Evolutionary conservation across 1,140 invertebrate species (phyloP).

Genomic region (Saccostrea echinata): DNA sequence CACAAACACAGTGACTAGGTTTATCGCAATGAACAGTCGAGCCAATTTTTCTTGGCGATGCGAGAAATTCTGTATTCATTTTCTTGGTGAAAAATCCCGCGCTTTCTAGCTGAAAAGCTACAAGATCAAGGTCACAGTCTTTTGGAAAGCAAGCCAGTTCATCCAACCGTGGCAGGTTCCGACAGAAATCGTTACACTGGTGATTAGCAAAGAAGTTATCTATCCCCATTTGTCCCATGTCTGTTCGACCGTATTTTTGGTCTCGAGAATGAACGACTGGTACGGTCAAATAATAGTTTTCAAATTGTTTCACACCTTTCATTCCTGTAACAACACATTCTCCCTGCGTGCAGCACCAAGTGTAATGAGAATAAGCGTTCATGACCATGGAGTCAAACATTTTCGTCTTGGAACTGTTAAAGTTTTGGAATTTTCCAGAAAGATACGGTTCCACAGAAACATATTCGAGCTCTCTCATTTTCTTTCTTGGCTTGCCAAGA

Average conservation of each 20-base stretch:
- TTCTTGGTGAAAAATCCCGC: slow-evolving; percentile 35
- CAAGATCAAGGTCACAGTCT: slow-evolving; percentile 43
- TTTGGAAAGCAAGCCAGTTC: slow-evolving; percentile 18
- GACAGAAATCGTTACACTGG: slow-evolving; percentile 59
- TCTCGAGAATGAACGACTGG: slow-evolving; percentile 57
- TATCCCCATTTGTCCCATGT: slow-evolving; percentile 54
- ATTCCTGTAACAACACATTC: slow-evolving; percentile 48
- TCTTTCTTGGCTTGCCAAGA: slow-evolving; percentile 54
- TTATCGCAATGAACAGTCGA: slow-evolving; percentile 50
- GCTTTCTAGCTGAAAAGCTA: slow-evolving; percentile 46
- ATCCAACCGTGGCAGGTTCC: slow-evolving; percentile 44
- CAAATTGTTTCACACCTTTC: slow-evolving; percentile 53
- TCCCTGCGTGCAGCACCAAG: slow-evolving; percentile 54
- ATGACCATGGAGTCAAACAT: slow-evolving; percentile 45
- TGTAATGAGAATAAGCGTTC: slow-evolving; percentile 59
- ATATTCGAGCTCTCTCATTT: slow-evolving; percentile 54
- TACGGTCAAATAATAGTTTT: slow-evolving; percentile 52
- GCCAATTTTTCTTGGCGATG: slow-evolving; percentile 7
- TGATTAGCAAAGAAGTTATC: slow-evolving; percentile 58
- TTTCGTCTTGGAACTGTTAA: slow-evolving; percentile 48
- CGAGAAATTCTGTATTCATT: slow-evolving; percentile 15
- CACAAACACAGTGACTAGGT: slow-evolving; percentile 43
- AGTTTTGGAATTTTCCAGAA: slow-evolving; percentile 54
- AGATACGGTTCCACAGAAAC: slow-evolving; percentile 58
- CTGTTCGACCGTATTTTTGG: slow-evolving; percentile 47